Evolutionary conservation across 1,140 invertebrate genomes (phyloP).

Genomic region (Macrocentrus cingulum): DNA sequence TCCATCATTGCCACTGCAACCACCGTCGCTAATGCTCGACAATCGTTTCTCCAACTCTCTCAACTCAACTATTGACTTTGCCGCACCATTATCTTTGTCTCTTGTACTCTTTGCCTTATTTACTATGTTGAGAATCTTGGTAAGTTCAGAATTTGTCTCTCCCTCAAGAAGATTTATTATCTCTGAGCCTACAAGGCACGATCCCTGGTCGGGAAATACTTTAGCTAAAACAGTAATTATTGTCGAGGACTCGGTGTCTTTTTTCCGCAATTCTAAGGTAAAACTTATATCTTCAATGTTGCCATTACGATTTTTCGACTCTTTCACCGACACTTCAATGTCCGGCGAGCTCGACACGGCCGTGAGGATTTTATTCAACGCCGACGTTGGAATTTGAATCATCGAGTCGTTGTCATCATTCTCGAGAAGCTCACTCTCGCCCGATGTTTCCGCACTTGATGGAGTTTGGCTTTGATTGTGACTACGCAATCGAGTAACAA

Average conservation of each 20-base stretch:
- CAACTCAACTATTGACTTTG: slow-evolving; percentile 42
- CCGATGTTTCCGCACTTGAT: slow-evolving; percentile 11
- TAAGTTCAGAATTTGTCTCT: slow-evolving; percentile 44
- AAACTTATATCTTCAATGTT: slow-evolving; percentile 55
- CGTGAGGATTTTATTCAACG: slow-evolving; percentile 52
- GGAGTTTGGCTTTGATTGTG: slow-evolving; percentile 19
- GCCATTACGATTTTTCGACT: slow-evolving; percentile 44
- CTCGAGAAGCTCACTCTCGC: not conserved
- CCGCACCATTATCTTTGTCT: slow-evolving; percentile 32
- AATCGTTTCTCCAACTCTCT: slow-evolving; percentile 43
- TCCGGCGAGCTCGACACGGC: slow-evolving; percentile 47
- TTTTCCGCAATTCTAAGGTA: slow-evolving; percentile 51
- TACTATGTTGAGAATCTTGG: slow-evolving; percentile 47
- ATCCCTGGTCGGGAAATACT: slow-evolving; percentile 55
- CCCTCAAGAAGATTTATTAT: slow-evolving; percentile 49
- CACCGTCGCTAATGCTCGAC: slow-evolving; percentile 27
- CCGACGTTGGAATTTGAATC: slow-evolving; percentile 53
- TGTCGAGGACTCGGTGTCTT: slow-evolving; percentile 31
- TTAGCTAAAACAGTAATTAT: slow-evolving; percentile 47
- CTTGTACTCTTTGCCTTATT: slow-evolving; percentile 27
- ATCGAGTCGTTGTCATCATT: slow-evolving; percentile 34
- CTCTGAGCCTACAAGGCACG: slow-evolving; percentile 49
- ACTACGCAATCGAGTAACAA: slow-evolving; percentile 9
- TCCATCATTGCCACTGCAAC: not conserved
- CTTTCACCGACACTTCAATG: slow-evolving; percentile 53